Percentiles rank a stretch among this genome's conserved stretches.
These are phyloP conservation scores for Archilochus colubris DNA, from an alignment of 2,113 vertebrate species.

Conservation along the genomic window DNA sequence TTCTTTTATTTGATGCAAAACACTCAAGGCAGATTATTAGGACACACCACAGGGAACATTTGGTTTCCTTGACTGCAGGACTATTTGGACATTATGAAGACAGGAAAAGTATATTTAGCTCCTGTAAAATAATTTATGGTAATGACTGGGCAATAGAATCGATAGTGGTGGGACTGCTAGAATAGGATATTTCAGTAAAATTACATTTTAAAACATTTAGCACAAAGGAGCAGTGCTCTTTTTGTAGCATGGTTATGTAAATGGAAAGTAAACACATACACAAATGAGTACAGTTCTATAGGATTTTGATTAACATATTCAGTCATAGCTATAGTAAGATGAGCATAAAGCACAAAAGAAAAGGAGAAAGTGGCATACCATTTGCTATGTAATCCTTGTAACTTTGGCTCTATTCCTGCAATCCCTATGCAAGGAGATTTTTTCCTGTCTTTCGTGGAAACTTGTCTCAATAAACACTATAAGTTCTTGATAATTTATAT, in stretches of 20 bases:
- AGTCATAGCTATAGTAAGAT: slow-evolving; percentile 8
- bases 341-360: background rate
- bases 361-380: background rate
- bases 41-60: background rate
- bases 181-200: slow-evolving; percentile 1
- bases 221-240: slow-evolving; percentile 14
- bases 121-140: slow-evolving; percentile 21
- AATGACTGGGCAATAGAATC: background rate
- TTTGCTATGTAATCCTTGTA: background rate
- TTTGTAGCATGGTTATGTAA: slow-evolving; percentile 34
- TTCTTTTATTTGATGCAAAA: background rate
- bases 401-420: background rate
- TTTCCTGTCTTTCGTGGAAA: slow-evolving; percentile 6
- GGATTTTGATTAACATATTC: slow-evolving; percentile 43
- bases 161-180: background rate
- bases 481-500: background rate
- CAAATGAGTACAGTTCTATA: slow-evolving; percentile 12
- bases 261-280: slow-evolving; percentile 28
- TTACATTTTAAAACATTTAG: background rate
- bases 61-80: background rate
- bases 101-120: slow-evolving; percentile 29
- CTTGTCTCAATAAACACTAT: background rate
- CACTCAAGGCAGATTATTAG: background rate
- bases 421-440: background rate
- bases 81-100: slow-evolving; percentile 15